Conservation (phyloP, 2,113 vertebrate genomes). For the Cephalopterus ornatus region DNA sequence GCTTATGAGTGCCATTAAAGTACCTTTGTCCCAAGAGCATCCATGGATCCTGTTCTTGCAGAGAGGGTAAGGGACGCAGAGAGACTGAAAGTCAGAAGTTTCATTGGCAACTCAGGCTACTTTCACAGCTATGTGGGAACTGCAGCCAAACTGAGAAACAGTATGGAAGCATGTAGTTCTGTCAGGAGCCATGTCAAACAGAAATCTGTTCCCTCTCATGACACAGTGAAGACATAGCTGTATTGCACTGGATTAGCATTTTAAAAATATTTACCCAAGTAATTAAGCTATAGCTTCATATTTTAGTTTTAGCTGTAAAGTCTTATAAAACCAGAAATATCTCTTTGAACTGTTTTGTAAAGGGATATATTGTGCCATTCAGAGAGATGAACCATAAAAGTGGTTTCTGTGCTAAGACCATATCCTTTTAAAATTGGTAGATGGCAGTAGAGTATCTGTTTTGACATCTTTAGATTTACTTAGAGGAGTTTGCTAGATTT, state of each 20-base stretch:
- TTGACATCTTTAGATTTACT: not conserved
- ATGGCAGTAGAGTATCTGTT: slow-evolving; percentile 57
- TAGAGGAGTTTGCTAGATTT: not conserved
- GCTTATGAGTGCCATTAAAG: not conserved
- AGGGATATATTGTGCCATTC: not conserved
- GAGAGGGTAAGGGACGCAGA: not conserved
- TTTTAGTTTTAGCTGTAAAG: not conserved
- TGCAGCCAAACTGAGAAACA: not conserved
- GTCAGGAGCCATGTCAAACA: not conserved
- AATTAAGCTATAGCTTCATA: not conserved
- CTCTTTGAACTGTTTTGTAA: not conserved
- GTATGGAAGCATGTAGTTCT: not conserved
- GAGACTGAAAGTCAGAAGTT: not conserved
- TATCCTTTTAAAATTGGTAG: slow-evolving; percentile 25
- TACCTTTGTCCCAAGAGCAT: not conserved
- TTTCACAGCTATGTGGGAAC: not conserved
- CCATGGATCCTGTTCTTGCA: not conserved
- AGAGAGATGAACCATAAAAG: not conserved
- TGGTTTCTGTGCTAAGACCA: not conserved
- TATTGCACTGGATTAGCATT: not conserved
- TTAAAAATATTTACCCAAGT: not conserved
- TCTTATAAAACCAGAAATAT: not conserved
- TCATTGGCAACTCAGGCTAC: not conserved
- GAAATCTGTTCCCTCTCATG: not conserved
- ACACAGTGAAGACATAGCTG: not conserved